A percentile compares a stretch with the other conserved stretches of the same genome.
These are phyloP conservation scores for Suillia variegata DNA, from an alignment of 2,888 invertebrate species.

Conservation along the genomic window DNA sequence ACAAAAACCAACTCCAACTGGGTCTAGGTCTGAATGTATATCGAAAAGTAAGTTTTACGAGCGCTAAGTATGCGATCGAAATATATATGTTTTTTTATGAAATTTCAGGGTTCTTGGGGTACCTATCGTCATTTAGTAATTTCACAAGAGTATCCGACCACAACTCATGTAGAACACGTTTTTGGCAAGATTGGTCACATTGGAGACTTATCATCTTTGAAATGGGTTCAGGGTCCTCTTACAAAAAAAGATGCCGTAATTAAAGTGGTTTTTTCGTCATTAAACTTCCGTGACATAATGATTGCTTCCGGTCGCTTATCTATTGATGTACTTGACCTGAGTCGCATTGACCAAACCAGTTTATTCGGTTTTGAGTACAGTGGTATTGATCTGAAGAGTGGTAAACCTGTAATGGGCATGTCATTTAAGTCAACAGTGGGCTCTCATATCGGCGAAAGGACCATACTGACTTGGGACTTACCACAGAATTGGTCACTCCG, in stretches of 20 bases:
- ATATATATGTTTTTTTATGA: not conserved
- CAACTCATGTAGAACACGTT: constrained; percentile 67
- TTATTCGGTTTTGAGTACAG: constrained; percentile 70
- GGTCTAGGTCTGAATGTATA: constrained; percentile 80
- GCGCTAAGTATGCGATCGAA: too few species aligned
- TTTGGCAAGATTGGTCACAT: constrained; percentile 74
- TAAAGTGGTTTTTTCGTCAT: constrained; percentile 67
- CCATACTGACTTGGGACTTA: constrained; percentile 66
- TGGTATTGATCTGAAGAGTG: constrained; percentile 64
- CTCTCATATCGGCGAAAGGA: constrained; percentile 46
- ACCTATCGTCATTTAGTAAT: constrained; percentile 78
- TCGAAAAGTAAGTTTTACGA: constrained; percentile 63
- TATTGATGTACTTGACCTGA: constrained; percentile 74
- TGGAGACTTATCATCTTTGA: constrained; percentile 82
- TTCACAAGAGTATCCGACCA: constrained; percentile 43
- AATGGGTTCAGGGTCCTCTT: constrained; percentile 74
- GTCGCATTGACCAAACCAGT: constrained; percentile 67
- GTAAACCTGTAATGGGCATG: constrained; percentile 68
- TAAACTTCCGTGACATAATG: constrained; percentile 94
- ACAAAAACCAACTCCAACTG: constrained; percentile 69
- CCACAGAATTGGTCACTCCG: constrained; percentile 75
- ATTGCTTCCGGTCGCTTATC: constrained; percentile 85
- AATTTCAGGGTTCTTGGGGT: constrained; percentile 64
- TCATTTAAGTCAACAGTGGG: constrained; percentile 62
- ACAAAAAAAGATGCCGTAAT: constrained; percentile 63